Conservation (phyloP, 2,888 invertebrate species). For the Archips xylosteana region DNA sequence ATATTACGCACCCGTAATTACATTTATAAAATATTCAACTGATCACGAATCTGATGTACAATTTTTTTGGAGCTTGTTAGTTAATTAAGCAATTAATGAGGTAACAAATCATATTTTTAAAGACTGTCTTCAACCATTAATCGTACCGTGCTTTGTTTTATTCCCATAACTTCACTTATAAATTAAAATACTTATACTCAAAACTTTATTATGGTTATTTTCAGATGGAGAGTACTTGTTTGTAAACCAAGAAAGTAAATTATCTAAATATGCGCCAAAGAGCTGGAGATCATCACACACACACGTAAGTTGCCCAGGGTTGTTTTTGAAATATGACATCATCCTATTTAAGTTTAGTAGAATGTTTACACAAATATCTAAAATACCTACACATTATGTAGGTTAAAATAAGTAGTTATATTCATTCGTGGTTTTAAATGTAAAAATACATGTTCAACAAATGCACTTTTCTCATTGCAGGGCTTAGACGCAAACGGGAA, state of each 20-base stretch:
- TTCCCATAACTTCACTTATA: neutral
- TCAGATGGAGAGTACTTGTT: conserved; percentile 98
- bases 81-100: neutral
- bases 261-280: conserved; percentile 98
- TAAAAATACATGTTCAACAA: no score
- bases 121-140: neutral
- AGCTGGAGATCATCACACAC: conserved; percentile 98
- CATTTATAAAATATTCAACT: conserved; percentile 15
- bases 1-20: conserved; percentile 2
- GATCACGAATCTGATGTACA: neutral
- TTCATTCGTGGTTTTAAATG: no score
- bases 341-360: no score
- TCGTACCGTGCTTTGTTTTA: neutral
- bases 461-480: conserved; percentile 75
- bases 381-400: neutral
- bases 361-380: neutral
- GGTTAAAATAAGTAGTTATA: no score
- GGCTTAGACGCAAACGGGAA: conserved; percentile 96
- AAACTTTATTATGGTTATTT: conserved; percentile 64
- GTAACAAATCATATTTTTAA: neutral
- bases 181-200: neutral
- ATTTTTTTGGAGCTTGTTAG: neutral
- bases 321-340: no score
- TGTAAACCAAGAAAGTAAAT: conserved; percentile 97
- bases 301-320: conserved; percentile 87